These are phyloP conservation scores for Merodon equestris DNA, from an alignment of 2,888 invertebrate species.

Conservation along the genomic window DNA sequence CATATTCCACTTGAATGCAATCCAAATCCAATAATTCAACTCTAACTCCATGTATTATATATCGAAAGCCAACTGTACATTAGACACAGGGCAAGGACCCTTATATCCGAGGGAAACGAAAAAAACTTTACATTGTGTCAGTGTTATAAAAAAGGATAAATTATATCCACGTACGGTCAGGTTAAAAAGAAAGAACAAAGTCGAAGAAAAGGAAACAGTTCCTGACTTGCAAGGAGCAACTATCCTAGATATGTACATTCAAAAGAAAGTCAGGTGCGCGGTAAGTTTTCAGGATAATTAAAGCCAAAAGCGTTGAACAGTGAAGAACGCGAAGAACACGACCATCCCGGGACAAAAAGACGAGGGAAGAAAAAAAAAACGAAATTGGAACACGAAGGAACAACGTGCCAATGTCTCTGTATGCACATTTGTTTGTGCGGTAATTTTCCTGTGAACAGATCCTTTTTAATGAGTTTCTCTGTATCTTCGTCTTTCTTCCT, in stretches of 20 bases:
- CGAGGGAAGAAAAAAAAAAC: conserved; percentile 7
- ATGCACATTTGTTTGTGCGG: conserved; percentile 41
- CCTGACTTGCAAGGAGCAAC: background rate
- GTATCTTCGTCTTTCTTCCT: conserved; percentile 7
- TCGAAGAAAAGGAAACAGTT: conserved; percentile 27
- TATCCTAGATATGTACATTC: background rate
- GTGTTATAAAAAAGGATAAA: conserved; percentile 28
- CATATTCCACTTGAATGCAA: conserved; percentile 55
- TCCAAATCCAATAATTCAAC: conserved; percentile 60
- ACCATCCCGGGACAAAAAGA: no score
- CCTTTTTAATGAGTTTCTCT: conserved; percentile 53
- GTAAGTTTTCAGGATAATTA: conserved; percentile 8
- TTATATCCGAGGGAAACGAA: background rate
- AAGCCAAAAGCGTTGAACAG: background rate
- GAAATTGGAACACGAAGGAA: background rate
- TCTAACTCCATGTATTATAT: no score
- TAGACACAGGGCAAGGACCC: no score
- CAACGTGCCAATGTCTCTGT: conserved; percentile 24
- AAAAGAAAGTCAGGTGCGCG: conserved; percentile 26
- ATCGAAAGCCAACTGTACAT: conserved; percentile 32
- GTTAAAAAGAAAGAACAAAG: conserved; percentile 8
- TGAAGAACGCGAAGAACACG: no score
- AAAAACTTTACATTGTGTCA: conserved; percentile 24
- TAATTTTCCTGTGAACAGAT: conserved; percentile 54
- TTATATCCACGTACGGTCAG: conserved; percentile 11